Evolutionary conservation across 2,113 vertebrate genomes (phyloP).

Genomic region (Emydura subglobosa): DNA sequence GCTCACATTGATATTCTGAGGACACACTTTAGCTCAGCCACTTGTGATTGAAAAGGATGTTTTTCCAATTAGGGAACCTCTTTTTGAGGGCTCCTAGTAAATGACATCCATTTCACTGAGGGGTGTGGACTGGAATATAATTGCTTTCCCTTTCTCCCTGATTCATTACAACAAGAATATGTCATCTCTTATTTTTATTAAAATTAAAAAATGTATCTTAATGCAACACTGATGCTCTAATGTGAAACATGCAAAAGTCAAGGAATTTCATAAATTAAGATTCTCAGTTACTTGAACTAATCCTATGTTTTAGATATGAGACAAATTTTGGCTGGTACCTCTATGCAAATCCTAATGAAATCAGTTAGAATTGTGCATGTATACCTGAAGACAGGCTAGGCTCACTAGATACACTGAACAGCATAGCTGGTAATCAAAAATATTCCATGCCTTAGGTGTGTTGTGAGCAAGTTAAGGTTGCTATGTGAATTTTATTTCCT

Average conservation of each 20-base stretch:
- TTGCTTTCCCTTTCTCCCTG: constrained; percentile 14
- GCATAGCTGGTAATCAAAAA: not conserved
- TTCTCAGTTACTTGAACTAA: not conserved
- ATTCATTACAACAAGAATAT: constrained; percentile 1
- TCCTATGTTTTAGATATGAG: not conserved
- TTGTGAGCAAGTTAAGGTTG: not conserved
- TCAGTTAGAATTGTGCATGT: not conserved
- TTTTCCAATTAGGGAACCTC: constrained; percentile 76
- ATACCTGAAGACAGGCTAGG: not conserved
- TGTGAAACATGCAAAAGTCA: not conserved
- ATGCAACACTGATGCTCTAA: not conserved
- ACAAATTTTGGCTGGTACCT: not conserved
- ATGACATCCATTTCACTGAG: constrained; percentile 73
- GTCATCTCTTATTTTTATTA: not conserved
- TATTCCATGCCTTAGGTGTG: not conserved
- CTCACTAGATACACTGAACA: not conserved
- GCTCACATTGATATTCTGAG: constrained; percentile 78
- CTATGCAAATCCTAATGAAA: not conserved
- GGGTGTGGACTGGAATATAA: constrained; percentile 41
- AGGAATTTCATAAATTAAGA: not conserved
- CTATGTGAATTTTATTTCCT: not conserved
- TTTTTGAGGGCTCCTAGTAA: constrained; percentile 75
- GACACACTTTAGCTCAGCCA: constrained; percentile 68
- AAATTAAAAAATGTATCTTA: not conserved
- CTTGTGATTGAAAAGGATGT: constrained; percentile 76